Evolutionary conservation across 64 coral and sea anemone genomes (phyloP), one percentile per base, ranked within the genome.

Genomic region (Montipora cactus): DNA sequence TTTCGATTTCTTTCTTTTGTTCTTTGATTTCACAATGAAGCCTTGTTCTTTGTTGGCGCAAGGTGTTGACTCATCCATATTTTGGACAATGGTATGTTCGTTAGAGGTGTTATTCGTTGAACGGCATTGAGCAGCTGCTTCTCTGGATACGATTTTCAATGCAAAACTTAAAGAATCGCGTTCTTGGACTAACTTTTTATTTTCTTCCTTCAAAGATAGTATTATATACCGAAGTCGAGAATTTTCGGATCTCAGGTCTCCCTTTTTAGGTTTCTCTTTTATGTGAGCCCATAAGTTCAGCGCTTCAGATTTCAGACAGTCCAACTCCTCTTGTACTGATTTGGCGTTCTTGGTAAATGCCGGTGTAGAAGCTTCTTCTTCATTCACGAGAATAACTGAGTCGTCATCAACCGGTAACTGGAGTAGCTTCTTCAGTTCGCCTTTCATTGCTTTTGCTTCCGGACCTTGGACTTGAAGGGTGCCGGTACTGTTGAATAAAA

Each of bases 151-250:
- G 25, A 25, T 25, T 25, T 25, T 0, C 25, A 1, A 25, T 25
- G 25, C 25, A 25, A 89, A 89, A 52, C 19, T 58, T 15, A 77
- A 53, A 44, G 87, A 89, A 53, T 77, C 87, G 61, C 44, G 89
- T 90, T 90, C 89, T 90, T 81, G 89, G 37, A 73, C 79, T 90
- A 90, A 90, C 59, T 80, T 81, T 44, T 44, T 90, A 76, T 90
- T 81, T 81, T 90, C 89, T 67, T 90, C 89, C 77, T 81, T 90
- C 47, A 80, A 61, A 3, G 89, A 89, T 89, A 47, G 23, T 51
- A 79, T 79, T 3, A 79, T 46, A 50, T 79, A 47, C 3, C 78
- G 78, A 46, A 79, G 78, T 47, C 78, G 18, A 23, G 18, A 22
- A 23, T 66, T 50, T 25, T 25, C 25, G 25, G 25, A 25, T 25